Conservation (phyloP, 53 echinoderm and acorn worm species). For the Mesocentrotus franciscanus region DNA sequence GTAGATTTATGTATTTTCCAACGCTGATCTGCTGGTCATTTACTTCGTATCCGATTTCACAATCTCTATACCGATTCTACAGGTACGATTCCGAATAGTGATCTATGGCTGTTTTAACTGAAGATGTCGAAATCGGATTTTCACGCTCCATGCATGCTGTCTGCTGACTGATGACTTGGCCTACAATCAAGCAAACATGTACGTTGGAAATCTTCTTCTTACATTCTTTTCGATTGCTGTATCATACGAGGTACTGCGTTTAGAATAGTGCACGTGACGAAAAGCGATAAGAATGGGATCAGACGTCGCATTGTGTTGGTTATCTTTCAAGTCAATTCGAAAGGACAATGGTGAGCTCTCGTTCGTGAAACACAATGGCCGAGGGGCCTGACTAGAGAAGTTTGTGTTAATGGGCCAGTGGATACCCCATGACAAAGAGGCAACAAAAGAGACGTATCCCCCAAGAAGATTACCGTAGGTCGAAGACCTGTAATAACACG, state of each 20-base stretch:
- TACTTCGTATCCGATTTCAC: background rate
- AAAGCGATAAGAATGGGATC: conserved; percentile 27
- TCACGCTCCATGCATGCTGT: background rate
- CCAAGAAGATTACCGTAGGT: background rate
- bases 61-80: background rate
- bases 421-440: background rate
- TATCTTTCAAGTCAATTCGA: conserved; percentile 45
- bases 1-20: background rate
- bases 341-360: conserved; percentile 7
- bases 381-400: background rate
- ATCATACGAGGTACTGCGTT: background rate
- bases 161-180: background rate
- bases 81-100: background rate
- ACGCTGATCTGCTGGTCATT: background rate
- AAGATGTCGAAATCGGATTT: background rate
- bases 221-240: background rate
- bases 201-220: background rate
- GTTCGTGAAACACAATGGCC: background rate
- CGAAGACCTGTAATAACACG: background rate
- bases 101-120: background rate
- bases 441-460: background rate
- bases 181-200: background rate
- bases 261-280: conserved; percentile 1
- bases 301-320: conserved; percentile 43
- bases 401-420: no score